These are phyloP conservation scores for Dusona sp. DNA, from an alignment of 2,888 invertebrate genomes.

Conservation along the genomic window DNA sequence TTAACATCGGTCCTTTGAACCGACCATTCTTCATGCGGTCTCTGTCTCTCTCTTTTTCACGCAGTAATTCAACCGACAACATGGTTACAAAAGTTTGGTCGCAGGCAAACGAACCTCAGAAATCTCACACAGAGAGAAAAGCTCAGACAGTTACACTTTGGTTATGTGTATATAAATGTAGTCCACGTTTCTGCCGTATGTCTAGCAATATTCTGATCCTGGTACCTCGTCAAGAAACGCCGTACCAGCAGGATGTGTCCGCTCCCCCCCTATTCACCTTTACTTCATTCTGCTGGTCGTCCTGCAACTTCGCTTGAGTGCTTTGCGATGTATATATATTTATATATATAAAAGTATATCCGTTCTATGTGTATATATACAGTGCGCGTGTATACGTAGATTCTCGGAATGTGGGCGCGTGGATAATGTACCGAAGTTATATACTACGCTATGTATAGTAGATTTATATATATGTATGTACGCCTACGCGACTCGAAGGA, in stretches of 20 bases:
- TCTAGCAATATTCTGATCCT: conserved; percentile 68
- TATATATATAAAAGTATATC: neutral
- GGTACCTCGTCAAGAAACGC: conserved; percentile 61
- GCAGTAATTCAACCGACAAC: neutral
- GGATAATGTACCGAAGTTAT: conserved; percentile 54
- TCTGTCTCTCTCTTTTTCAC: conserved; percentile 21
- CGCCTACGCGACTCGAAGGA: conserved; percentile 63
- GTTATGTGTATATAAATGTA: conserved; percentile 15
- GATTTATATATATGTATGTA: conserved; percentile 38
- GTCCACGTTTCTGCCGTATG: conserved; percentile 48
- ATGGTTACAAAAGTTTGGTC: conserved; percentile 31
- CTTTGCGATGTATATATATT: neutral
- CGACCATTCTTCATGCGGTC: conserved; percentile 34
- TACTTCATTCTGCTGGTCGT: conserved; percentile 32
- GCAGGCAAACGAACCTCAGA: conserved; percentile 42
- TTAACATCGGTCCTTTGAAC: conserved; percentile 17
- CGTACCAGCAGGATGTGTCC: conserved; percentile 58
- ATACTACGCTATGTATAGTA: conserved; percentile 39
- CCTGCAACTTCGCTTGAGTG: conserved; percentile 44
- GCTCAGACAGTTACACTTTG: conserved; percentile 25
- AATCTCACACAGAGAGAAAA: conserved; percentile 11
- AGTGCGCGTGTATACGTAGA: conserved; percentile 45
- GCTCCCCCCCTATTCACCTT: conserved; percentile 44
- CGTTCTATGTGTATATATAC: conserved; percentile 26
- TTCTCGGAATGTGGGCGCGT: conserved; percentile 63